Evolutionary conservation across 1,140 invertebrate species (phyloP).

Genomic region (Tetramorium parvispinum): DNA sequence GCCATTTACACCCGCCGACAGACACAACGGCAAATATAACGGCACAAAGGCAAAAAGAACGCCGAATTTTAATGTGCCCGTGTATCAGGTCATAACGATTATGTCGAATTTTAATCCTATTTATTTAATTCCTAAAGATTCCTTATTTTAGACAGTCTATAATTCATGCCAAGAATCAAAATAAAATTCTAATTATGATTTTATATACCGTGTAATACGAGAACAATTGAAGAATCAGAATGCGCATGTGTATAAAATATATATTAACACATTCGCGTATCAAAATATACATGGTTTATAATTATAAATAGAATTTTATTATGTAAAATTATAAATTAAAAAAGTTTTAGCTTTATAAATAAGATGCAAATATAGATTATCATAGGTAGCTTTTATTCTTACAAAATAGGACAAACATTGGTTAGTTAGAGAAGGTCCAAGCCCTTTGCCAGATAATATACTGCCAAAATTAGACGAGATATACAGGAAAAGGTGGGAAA

Average conservation of each 20-base stretch:
- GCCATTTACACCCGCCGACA: slow-evolving; percentile 92
- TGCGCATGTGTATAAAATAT: neutral
- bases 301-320: neutral
- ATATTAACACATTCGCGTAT: neutral
- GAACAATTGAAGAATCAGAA: neutral
- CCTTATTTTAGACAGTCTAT: neutral
- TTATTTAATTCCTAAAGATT: neutral
- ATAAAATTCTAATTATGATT: neutral
- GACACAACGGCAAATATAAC: slow-evolving; percentile 89
- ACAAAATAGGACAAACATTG: slow-evolving; percentile 91
- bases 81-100: slow-evolving; percentile 52
- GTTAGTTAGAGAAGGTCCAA: slow-evolving; percentile 89
- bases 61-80: slow-evolving; percentile 90
- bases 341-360: neutral
- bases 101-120: neutral
- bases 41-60: slow-evolving; percentile 88
- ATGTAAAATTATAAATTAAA: too few relatives aligned
- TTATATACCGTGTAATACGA: neutral
- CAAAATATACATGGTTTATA: neutral
- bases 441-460: slow-evolving; percentile 87
- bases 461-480: slow-evolving; percentile 88
- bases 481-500: slow-evolving; percentile 91
- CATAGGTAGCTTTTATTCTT: slow-evolving; percentile 23
- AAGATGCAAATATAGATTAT: neutral
- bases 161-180: neutral